These are phyloP conservation scores for Melanargia galathea DNA, from an alignment of 2,888 invertebrate genomes.

Conservation along the genomic window DNA sequence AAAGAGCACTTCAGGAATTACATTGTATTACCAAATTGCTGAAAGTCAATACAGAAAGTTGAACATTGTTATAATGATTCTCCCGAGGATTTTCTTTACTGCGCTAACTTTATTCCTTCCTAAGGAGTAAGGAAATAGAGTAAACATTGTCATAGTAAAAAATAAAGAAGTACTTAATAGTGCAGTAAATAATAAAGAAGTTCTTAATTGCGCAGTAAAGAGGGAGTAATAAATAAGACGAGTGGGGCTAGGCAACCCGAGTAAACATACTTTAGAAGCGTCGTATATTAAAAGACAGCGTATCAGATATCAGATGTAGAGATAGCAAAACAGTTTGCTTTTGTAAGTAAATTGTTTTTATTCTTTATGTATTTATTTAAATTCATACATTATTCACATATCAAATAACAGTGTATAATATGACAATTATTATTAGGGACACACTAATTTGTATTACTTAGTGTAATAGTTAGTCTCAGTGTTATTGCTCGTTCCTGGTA, in stretches of 20 bases:
- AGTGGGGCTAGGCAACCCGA: conserved; percentile 24
- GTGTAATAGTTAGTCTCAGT: no score
- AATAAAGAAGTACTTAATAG: conserved; percentile 12
- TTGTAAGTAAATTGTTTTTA: background rate
- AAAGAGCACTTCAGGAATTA: no score
- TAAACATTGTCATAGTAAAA: background rate
- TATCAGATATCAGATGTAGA: conserved; percentile 32
- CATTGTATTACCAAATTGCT: no score
- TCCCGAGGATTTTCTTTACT: background rate
- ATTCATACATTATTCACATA: no score
- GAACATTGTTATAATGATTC: background rate
- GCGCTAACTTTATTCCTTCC: background rate
- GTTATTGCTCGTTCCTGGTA: no score
- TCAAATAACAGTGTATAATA: no score
- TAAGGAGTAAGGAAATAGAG: background rate
- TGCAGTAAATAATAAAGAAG: conserved; percentile 4
- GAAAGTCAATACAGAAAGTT: background rate
- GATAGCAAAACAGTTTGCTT: conserved; percentile 20
- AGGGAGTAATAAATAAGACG: conserved; percentile 20
- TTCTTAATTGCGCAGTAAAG: conserved; percentile 5
- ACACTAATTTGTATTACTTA: no score
- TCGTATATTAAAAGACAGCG: conserved; percentile 38
- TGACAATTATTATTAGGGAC: no score
- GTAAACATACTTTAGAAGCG: conserved; percentile 31
- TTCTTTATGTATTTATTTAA: no score